Evolutionary conservation across 2,113 vertebrate species (phyloP), one percentile per base, ranked within the genome.

Genomic region (Psettodes erumei): DNA sequence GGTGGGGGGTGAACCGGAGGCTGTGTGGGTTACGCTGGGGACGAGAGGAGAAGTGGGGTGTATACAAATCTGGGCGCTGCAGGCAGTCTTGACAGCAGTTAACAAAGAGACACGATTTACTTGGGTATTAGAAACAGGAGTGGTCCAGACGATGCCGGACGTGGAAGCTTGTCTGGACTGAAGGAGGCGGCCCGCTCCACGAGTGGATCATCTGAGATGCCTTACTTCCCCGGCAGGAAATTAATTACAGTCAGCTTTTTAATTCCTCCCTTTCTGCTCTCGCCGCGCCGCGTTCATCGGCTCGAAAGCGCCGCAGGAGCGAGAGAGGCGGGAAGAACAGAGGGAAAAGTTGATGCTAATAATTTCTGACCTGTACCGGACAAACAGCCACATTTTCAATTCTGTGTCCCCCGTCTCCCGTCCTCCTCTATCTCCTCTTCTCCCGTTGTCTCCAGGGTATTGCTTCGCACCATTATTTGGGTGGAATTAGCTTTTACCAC

Each of bases 311-410:
- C 6, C 32, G 53, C 10, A 27, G 42, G 32, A 61, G 33, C 12
- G 35, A 32, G 21, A 3, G 28, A 33, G 19, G 2, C 5, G 15
- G 19, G 12, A 48, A 15, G 27, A 16, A 43, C 51, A 47, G 38
- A 18, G 0, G 16, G 45, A 45, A 60, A 51, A 72, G 45, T 53
- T 53, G 71, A 68, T 63, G 61, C 75, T 86, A 90, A 90, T 88
- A 82, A 75, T 81, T 82, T 87, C 79, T 89, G 87, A 89, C 87
- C 86, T 85, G 67, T 38, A 87, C 74, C 42, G 53, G 83, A 91
- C 81, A 81, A 86, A 90, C 74, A 85, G 81, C 43, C 59, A 81
- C 43, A 86, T 82, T 77, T 86, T 64, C 85, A 75, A 86, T 84
- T 72, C 68, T 54, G 28, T 82, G 75, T 85, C 75, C 71, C 75